Evolutionary conservation across 2,797 vertebrate species (phyloP), one percentile per base, ranked within the genome.

Genomic region (Cygnus olor): DNA sequence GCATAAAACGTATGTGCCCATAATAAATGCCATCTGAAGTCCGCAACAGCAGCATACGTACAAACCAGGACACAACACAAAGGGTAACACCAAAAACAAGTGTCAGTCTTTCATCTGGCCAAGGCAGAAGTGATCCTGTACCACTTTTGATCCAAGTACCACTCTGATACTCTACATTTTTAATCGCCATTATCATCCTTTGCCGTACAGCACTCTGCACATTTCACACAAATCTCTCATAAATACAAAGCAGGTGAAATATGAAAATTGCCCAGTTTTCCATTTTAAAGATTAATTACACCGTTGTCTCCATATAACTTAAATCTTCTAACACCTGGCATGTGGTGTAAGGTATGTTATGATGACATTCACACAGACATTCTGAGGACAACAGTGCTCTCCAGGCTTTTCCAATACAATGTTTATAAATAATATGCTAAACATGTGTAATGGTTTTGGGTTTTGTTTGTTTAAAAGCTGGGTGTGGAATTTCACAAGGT

Each of bases 1-100:
- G 11, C 17, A 18, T 77, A 28, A 85, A 65, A 73, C 25, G 36
- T 56, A 11, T 14, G 12, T 16, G 40, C 24, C 20, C 3, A 0
- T 16, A 63, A 28, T 68, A 38, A 84, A 4, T 2, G 0, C 8
- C 0, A 0, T 14, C 40, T 51, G 58, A 80, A 79, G 38, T 56
- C 14, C 56, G n/a, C 2, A 2, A 40, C 24, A 70, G 15, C 0
- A 0, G 17, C 25, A 6, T 40, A 36, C 2, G 1, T 34, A 63
- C 11, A 47, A 76, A 77, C 1, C 0, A 36, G 21, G 30, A 40
- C 38, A 38, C 20, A 73, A 44, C 12, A 5, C 2, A 17, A 81
- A 45, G 34, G 28, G 15, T 13, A 56, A n/a, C 4, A 8, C 21
- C 73, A 76, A 53, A 65, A 91, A 36, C 15, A 34, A 49, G 9